phyloP scores from a whole-genome alignment of 2,888 invertebrate species.

The Phengaris arion region DNA sequence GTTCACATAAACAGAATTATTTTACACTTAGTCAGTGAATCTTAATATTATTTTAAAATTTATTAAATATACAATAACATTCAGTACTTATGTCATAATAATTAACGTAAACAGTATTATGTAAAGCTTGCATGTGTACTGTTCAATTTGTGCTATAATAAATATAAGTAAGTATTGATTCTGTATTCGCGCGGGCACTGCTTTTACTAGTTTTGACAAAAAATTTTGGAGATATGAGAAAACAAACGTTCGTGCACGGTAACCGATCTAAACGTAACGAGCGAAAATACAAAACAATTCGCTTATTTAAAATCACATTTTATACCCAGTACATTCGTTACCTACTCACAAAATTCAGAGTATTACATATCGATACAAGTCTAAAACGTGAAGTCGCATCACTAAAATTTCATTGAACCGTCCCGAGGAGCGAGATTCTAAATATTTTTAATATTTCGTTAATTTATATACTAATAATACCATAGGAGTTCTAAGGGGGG shows the following conservation, averaged over 20 bases:
- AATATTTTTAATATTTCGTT: conserved; percentile 69
- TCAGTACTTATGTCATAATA: conserved; percentile 41
- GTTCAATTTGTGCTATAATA: conserved; percentile 24
- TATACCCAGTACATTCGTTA: conserved; percentile 63
- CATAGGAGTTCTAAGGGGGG: conserved; percentile 65
- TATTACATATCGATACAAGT: conserved; percentile 66
- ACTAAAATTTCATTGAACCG: conserved; percentile 71
- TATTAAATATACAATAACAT: conserved; percentile 39
- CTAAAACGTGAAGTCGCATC: conserved; percentile 70
- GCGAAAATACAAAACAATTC: conserved; percentile 44
- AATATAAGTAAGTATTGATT: conserved; percentile 33
- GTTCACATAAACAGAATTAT: conserved; percentile 15
- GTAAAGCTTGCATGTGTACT: conserved; percentile 38
- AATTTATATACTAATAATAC: conserved; percentile 74
- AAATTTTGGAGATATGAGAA: conserved; percentile 13
- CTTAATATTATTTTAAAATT: conserved; percentile 35
- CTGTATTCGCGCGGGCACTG: conserved; percentile 48
- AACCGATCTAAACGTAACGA: conserved; percentile 50
- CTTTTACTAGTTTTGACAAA: conserved; percentile 22
- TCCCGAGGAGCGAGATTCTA: conserved; percentile 75
- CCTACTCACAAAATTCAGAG: conserved; percentile 70
- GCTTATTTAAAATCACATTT: conserved; percentile 58
- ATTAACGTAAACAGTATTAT: conserved; percentile 39
- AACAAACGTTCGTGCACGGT: conserved; percentile 27
- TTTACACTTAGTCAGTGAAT: conserved; percentile 18